Evolutionary conservation across 2,888 invertebrate genomes (phyloP).

Genomic region (Tipula lateralis): DNA sequence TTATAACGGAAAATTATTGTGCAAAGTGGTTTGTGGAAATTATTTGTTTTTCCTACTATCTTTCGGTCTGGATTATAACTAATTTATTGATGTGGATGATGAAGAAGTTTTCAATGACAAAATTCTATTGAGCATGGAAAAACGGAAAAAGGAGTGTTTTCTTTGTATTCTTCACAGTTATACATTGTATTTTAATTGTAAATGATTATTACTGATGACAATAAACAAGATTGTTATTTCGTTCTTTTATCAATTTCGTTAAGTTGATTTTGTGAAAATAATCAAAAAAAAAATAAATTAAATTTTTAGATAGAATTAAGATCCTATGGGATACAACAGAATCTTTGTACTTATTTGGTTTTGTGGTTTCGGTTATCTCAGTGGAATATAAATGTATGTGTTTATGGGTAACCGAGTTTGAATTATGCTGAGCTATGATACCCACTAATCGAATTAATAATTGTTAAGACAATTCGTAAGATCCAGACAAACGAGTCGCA

Average conservation of each 20-base stretch:
- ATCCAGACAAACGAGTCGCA: neutral
- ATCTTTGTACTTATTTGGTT: neutral
- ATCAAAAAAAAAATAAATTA: neutral
- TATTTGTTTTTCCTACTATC: neutral
- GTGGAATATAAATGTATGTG: neutral
- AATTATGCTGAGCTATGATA: neutral
- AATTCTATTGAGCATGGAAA: neutral
- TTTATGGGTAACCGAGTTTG: neutral
- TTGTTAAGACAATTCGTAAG: no score
- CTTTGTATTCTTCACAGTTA: neutral
- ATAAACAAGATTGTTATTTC: neutral
- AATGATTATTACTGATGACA: slow-evolving; percentile 6
- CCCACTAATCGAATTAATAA: neutral
- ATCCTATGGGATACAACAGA: neutral
- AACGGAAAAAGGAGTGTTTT: slow-evolving; percentile 11
- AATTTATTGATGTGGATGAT: neutral
- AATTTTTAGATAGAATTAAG: neutral
- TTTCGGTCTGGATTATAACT: neutral
- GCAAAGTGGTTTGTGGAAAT: slow-evolving; percentile 13
- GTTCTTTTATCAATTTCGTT: neutral
- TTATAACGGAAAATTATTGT: slow-evolving; percentile 6
- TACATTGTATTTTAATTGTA: neutral
- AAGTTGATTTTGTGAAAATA: neutral
- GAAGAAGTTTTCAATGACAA: neutral
- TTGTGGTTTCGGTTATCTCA: neutral